Base-by-base conservation (phyloP, 1,140 invertebrate genomes). In the Cydia amplana region DNA sequence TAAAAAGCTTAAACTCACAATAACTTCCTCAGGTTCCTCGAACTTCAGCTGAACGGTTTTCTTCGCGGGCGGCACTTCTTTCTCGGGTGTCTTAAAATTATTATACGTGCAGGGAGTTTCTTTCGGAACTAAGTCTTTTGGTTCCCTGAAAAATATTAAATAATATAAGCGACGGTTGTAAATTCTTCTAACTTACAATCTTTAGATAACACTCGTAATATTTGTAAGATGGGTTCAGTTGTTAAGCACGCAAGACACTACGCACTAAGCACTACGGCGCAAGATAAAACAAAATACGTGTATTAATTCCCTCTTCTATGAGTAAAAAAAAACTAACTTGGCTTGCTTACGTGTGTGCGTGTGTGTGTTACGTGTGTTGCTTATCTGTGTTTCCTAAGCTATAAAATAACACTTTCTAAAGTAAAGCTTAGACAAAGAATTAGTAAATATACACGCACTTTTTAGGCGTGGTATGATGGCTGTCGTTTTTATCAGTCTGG, bases 401-500 rank as follows among this genome's bases (percentile, higher is more conserved):
- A 32, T 32, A 40, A 40, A 40, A 40, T 40, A 40, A 40, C 32
- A 6, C 32, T 40, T 40, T 40, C 43, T 60, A 67, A 65, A 77
- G 23, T 14, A 40, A 40, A 40, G 36, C 36, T 40, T 60, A 51
- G 1, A 51, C n/a, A 51, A 51, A 51, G 6, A 18, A 51, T 18
- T n/a, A 49, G 46, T 49, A 49, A 12, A 28, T 4, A 36, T 16
- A 46, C 32, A 80, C 75, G 78, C 87, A 93, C 93, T 88, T 93
- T 81, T 94, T 94, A 20, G 93, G 92, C 64, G 90, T 93, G 67
- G 81, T 78, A 79, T 82, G 79, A 76, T 75, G 84, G 78, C 82
- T 92, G 82, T 93, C 93, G 92, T 78, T 86, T 78, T 94, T 94
- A 28, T 95, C 94, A 75, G 93, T 94, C 79, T 95, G 94, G 85